phyloP scores from a whole-genome alignment of 2,113 vertebrate genomes.

The Desmodus rotundus region DNA sequence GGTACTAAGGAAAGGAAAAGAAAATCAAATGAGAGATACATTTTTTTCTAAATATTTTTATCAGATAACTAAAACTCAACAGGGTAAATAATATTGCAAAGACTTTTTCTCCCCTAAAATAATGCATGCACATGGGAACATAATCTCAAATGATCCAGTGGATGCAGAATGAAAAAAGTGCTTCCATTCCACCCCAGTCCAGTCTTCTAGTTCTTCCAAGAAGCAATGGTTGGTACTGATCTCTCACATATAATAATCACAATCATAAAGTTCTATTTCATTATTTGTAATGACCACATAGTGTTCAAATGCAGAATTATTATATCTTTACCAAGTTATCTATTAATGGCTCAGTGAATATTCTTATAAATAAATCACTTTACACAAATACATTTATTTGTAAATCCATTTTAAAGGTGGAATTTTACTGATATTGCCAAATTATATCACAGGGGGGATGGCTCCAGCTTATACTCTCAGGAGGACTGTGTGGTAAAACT shows the following conservation, averaged over 20 bases:
- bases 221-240: neutral
- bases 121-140: neutral
- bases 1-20: neutral
- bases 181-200: neutral
- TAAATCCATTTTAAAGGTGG: neutral
- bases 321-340: neutral
- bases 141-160: neutral
- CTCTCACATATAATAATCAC: neutral
- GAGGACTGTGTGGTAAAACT: neutral
- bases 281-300: neutral
- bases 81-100: neutral
- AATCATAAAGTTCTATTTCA: neutral
- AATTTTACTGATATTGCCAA: neutral
- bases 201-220: neutral
- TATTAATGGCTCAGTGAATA: neutral
- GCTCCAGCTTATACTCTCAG: neutral
- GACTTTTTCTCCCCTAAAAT: neutral
- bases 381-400: neutral
- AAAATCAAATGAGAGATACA: neutral
- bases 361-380: neutral
- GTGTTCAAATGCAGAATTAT: neutral
- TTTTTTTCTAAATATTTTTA: neutral
- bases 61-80: neutral
- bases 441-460: neutral
- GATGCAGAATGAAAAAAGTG: neutral